A percentile compares a stretch with the other conserved stretches of the same genome.
Evolutionary conservation across 2,888 invertebrate species (phyloP).

Genomic region (Nomada fucata): DNA sequence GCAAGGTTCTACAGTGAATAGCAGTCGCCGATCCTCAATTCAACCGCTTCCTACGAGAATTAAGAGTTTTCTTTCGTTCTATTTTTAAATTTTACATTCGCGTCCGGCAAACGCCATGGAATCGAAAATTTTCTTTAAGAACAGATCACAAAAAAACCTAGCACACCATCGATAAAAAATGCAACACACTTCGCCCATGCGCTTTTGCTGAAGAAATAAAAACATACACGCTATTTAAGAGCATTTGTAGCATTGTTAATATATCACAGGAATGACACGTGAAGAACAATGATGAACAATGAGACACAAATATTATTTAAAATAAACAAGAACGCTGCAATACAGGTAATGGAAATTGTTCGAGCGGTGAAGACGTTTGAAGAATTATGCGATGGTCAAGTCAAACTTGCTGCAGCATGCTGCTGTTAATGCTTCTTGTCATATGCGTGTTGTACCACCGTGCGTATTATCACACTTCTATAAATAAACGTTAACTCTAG

Average conservation of each 20-base stretch:
- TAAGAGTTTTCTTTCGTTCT: too few species aligned
- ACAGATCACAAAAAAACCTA: background rate
- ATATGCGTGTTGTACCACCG: background rate
- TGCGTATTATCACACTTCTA: background rate
- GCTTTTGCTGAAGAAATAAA: background rate
- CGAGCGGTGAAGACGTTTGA: background rate
- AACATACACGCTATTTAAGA: background rate
- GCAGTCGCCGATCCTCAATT: too few species aligned
- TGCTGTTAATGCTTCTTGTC: constrained; percentile 2
- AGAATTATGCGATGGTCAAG: constrained; percentile 8
- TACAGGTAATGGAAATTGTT: background rate
- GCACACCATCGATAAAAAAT: too few species aligned
- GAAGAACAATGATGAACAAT: constrained; percentile 9
- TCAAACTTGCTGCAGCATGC: background rate
- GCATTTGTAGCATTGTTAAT: background rate
- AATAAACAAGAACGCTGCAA: constrained; percentile 2
- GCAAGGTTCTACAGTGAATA: too few species aligned
- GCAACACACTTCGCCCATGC: too few species aligned
- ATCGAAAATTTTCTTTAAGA: too few species aligned
- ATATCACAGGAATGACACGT: background rate
- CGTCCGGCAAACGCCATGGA: too few species aligned
- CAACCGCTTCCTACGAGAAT: too few species aligned
- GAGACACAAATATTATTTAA: background rate
- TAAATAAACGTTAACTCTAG: background rate
- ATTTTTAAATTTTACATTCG: too few species aligned